Conservation (phyloP, 35 echinoderm and acorn worm species). For the Diadema setosum region DNA sequence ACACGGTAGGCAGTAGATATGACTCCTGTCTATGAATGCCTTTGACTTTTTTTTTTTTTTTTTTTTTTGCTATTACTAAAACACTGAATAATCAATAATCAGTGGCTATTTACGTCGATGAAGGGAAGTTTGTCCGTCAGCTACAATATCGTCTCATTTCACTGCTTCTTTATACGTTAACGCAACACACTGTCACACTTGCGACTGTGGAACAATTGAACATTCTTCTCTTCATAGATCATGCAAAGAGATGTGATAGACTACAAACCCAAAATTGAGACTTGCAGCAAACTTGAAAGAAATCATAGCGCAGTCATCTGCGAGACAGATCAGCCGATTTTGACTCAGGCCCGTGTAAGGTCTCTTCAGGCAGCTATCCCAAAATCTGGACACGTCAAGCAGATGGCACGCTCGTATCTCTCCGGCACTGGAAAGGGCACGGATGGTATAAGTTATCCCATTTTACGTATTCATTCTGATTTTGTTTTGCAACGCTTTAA, state of each 20-base stretch:
- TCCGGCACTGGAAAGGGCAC: background rate
- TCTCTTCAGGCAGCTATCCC: conserved; percentile 38
- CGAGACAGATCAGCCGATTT: conserved; percentile 64
- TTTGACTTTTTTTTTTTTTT: too few species aligned
- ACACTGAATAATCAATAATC: too few species aligned
- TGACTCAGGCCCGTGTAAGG: conserved; percentile 38
- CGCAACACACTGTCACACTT: too few species aligned
- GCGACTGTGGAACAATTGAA: background rate
- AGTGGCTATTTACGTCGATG: too few species aligned
- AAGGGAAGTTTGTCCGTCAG: too few species aligned
- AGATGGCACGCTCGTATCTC: background rate
- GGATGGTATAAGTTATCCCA: background rate
- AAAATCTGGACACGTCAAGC: background rate
- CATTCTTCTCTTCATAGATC: conserved; percentile 13
- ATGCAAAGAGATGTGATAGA: conserved; percentile 62
- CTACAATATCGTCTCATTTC: too few species aligned
- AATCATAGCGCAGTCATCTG: conserved; percentile 53
- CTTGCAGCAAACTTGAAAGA: conserved; percentile 66
- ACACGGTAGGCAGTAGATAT: too few species aligned
- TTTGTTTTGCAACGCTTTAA: too few species aligned
- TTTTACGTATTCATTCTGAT: too few species aligned
- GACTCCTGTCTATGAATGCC: too few species aligned
- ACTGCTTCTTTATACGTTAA: too few species aligned
- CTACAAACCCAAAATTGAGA: conserved; percentile 85
- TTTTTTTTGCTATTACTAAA: too few species aligned